These are phyloP conservation scores for Psettodes erumei DNA, from an alignment of 2,113 vertebrate genomes.

Conservation along the genomic window DNA sequence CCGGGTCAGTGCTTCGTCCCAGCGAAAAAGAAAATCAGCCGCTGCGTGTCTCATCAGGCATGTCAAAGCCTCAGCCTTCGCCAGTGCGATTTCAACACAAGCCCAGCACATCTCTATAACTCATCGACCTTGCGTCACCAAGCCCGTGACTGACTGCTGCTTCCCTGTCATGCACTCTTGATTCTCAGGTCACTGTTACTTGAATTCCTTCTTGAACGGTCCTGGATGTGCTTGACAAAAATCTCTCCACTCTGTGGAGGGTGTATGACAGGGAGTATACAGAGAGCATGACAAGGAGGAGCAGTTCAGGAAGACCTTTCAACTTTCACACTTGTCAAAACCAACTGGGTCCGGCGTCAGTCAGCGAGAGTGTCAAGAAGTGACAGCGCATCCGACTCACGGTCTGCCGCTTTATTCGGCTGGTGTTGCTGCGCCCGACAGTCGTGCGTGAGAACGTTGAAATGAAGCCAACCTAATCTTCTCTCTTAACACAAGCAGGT, in stretches of 20 bases:
- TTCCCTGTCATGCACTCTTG: slow-evolving; percentile 30
- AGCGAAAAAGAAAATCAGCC: slow-evolving; percentile 14
- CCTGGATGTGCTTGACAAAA: slow-evolving; percentile 32
- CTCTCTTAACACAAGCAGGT: not conserved
- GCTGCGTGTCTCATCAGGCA: slow-evolving; percentile 20
- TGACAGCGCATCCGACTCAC: slow-evolving; percentile 11
- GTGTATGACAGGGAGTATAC: no score
- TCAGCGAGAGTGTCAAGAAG: slow-evolving; percentile 9
- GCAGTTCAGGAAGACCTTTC: slow-evolving; percentile 8
- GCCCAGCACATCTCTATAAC: slow-evolving; percentile 26
- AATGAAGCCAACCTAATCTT: not conserved
- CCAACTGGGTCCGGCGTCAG: slow-evolving; percentile 21
- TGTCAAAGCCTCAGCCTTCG: slow-evolving; percentile 42
- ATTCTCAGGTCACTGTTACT: slow-evolving; percentile 39
- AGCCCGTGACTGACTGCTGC: slow-evolving; percentile 32
- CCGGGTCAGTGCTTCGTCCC: slow-evolving; percentile 8
- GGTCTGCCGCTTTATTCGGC: not conserved
- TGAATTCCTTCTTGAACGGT: slow-evolving; percentile 35
- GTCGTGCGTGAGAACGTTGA: not conserved
- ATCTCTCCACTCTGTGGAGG: slow-evolving; percentile 22
- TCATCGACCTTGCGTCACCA: slow-evolving; percentile 28
- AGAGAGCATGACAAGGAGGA: slow-evolving; percentile 31
- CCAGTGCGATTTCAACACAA: slow-evolving; percentile 19
- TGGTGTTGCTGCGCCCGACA: not conserved
- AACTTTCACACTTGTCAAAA: slow-evolving; percentile 39